Conservation (phyloP, 1,140 invertebrate genomes). For the Drosophila athabasca region DNA sequence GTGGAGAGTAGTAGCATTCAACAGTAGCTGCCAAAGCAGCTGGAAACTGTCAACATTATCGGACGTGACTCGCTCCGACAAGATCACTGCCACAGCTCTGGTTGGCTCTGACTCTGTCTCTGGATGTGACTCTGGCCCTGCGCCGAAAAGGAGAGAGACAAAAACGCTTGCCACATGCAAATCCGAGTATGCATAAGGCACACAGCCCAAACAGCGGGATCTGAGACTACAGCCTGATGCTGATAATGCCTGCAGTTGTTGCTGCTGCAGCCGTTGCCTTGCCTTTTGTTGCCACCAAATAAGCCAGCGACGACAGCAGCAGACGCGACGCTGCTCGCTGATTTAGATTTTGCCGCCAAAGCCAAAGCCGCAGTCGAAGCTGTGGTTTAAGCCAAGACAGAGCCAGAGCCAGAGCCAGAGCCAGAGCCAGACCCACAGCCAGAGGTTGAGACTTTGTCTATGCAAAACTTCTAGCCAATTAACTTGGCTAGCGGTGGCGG, state of each 20-base stretch:
- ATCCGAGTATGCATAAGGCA: conserved; percentile 46
- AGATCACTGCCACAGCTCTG: conserved; percentile 68
- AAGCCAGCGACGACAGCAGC: conserved; percentile 46
- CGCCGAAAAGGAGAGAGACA: conserved; percentile 23
- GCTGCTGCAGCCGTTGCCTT: conserved; percentile 9
- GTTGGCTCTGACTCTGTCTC: neutral
- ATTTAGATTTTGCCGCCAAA: conserved; percentile 65
- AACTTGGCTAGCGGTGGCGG: conserved; percentile 57
- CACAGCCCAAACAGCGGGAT: conserved; percentile 46
- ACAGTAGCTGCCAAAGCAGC: conserved; percentile 68
- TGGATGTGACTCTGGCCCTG: conserved; percentile 4
- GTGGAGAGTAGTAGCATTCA: conserved; percentile 11
- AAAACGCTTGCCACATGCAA: conserved; percentile 56
- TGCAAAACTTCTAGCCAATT: conserved; percentile 81
- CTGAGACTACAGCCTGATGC: conserved; percentile 47
- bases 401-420: no score
- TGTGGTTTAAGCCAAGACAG: conserved; percentile 15
- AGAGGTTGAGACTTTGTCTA: conserved; percentile 32
- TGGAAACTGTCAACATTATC: conserved; percentile 73
- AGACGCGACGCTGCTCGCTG: conserved; percentile 32
- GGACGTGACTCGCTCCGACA: conserved; percentile 70
- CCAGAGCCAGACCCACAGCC: no score
- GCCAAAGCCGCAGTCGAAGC: conserved; percentile 23
- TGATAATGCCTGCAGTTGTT: conserved; percentile 55
- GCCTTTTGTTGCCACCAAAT: conserved; percentile 57